Percentiles rank a stretch among this genome's conserved stretches.
These are phyloP conservation scores for Drosophila hydei DNA, from an alignment of 1,140 invertebrate species.

Conservation along the genomic window DNA sequence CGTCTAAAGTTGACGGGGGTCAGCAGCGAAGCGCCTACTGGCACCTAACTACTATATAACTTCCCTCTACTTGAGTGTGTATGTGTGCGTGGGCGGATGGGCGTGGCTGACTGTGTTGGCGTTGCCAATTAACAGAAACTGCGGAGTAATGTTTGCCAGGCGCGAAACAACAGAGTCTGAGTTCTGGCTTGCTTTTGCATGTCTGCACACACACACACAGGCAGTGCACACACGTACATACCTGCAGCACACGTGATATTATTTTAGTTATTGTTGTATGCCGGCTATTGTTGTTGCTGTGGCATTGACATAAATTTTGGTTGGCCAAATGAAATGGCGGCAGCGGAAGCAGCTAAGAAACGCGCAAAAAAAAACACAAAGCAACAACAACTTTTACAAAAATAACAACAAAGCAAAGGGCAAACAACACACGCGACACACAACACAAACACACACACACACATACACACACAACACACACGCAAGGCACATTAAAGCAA, in stretches of 20 bases:
- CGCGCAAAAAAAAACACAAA: constrained; percentile 30
- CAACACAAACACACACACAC: constrained; percentile 17
- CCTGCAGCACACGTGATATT: constrained; percentile 25
- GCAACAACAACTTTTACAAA: constrained; percentile 6
- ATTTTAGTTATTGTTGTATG: constrained; percentile 31
- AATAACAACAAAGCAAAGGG: constrained; percentile 34
- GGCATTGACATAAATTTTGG: constrained; percentile 78
- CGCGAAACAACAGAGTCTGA: constrained; percentile 29
- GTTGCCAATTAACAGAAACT: constrained; percentile 79
- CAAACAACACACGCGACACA: constrained; percentile 42
- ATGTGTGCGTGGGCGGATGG: constrained; percentile 22
- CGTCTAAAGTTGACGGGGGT: constrained; percentile 22
- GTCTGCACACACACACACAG: constrained; percentile 25
- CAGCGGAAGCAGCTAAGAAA: constrained; percentile 41
- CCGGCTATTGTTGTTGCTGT: constrained; percentile 55
- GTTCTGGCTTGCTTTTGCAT: constrained; percentile 45
- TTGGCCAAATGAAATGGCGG: constrained; percentile 50
- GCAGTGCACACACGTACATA: neutral
- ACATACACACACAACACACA: constrained; percentile 55
- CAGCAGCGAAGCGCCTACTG: neutral
- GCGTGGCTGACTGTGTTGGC: constrained; percentile 36
- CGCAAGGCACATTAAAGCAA: constrained; percentile 77
- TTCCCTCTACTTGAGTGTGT: neutral
- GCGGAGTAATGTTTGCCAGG: constrained; percentile 75
- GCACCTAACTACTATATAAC: neutral